phyloP scores from a whole-genome alignment of 2,113 vertebrate species.

The Drymodes brunneopygia region DNA sequence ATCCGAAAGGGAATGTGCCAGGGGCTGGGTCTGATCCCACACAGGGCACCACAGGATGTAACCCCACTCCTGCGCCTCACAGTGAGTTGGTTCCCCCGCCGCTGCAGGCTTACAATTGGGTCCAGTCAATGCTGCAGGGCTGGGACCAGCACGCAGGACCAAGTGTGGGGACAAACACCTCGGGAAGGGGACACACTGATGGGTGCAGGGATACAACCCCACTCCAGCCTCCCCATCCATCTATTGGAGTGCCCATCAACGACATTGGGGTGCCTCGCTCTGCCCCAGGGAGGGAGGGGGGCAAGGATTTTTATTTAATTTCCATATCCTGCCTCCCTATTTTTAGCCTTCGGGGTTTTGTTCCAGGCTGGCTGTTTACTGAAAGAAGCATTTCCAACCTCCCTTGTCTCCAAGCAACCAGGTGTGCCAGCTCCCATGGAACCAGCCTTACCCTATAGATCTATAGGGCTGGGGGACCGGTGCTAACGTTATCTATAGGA shows the following conservation, averaged over 20 bases:
- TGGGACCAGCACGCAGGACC: not conserved
- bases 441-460: not conserved
- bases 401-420: slow-evolving; percentile 59
- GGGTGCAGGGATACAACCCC: not conserved
- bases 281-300: not conserved
- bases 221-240: not conserved
- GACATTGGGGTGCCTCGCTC: not conserved
- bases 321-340: slow-evolving; percentile 39
- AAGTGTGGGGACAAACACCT: not conserved
- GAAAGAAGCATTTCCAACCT: slow-evolving; percentile 48
- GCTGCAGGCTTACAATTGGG: accelerated
- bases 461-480: not conserved
- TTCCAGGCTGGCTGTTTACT: slow-evolving; percentile 62
- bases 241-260: accelerated
- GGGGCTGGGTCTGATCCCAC: not conserved
- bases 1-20: not conserved
- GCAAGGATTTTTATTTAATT: slow-evolving; percentile 1
- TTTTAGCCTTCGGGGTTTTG: slow-evolving; percentile 56
- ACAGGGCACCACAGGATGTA: accelerated
- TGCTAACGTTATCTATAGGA: not conserved
- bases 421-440: slow-evolving; percentile 35
- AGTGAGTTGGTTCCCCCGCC: accelerated
- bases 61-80: not conserved
- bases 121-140: not conserved
- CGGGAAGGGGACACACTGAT: not conserved